phyloP scores from a whole-genome alignment of 2,113 vertebrate genomes.

The Salvator merianae region DNA sequence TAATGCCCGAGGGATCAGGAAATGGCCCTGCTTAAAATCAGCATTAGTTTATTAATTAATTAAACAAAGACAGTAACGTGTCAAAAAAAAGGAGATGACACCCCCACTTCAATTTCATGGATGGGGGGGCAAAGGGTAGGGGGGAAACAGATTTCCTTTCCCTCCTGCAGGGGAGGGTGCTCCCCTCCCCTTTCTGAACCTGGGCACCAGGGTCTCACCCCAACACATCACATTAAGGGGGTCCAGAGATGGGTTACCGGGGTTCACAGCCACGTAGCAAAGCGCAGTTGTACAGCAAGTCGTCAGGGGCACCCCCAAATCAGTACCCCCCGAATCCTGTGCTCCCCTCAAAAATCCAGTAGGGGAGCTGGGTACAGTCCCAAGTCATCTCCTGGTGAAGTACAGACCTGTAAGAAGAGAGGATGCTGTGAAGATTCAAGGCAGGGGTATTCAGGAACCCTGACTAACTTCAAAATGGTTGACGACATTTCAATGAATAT shows the following conservation, averaged over 20 bases:
- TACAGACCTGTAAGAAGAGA: constrained; percentile 2
- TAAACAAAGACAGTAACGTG: constrained; percentile 27
- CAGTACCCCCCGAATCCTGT: constrained; percentile 25
- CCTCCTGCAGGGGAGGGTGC: not conserved
- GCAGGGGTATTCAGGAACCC: too few species aligned
- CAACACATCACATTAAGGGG: constrained; percentile 25
- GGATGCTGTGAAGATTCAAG: not conserved
- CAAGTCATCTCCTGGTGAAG: constrained; percentile 27
- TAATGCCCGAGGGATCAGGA: constrained; percentile 35
- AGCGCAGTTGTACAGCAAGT: constrained; percentile 44
- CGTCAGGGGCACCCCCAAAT: constrained; percentile 23
- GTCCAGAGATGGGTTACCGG: constrained; percentile 30
- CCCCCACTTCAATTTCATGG: not conserved
- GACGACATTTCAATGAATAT: not conserved
- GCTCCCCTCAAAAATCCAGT: constrained; percentile 27
- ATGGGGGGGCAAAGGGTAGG: not conserved
- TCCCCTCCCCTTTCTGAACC: constrained; percentile 8
- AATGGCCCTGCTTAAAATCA: constrained; percentile 28
- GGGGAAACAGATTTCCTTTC: constrained; percentile 8
- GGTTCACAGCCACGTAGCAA: constrained; percentile 42
- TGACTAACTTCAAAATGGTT: not conserved
- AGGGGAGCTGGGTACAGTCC: constrained; percentile 26
- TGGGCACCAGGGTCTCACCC: constrained; percentile 23
- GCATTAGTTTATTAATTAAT: constrained; percentile 38
- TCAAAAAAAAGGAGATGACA: constrained; percentile 24